Conservation (phyloP, 2,888 invertebrate species). For the Parascotia fuliginaria region DNA sequence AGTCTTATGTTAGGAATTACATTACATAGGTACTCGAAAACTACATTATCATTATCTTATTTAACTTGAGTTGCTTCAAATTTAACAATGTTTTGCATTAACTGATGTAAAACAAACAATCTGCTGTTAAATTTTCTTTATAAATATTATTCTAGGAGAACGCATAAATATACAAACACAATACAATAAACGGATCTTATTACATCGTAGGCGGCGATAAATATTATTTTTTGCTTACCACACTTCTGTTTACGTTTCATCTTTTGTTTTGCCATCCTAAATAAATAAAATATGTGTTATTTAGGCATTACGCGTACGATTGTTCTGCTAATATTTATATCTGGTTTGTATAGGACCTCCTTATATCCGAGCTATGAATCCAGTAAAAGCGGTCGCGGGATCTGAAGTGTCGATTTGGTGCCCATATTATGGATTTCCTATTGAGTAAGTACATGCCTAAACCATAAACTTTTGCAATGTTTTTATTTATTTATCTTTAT, state of each 20-base stretch:
- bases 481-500: no score
- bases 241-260: conserved; percentile 25
- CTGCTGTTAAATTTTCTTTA: no score
- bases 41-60: no score
- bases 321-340: conserved; percentile 38
- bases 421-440: conserved; percentile 95
- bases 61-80: no score
- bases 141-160: no score
- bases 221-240: conserved; percentile 30
- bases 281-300: conserved; percentile 46
- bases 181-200: conserved; percentile 13
- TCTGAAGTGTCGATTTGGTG: conserved; percentile 91
- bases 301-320: conserved; percentile 25
- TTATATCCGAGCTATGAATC: conserved; percentile 90
- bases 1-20: no score
- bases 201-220: conserved; percentile 26
- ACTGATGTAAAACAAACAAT: no score
- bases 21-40: no score
- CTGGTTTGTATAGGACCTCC: conserved; percentile 87
- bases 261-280: conserved; percentile 41
- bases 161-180: no score
- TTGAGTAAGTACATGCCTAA: conserved; percentile 81
- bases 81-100: no score
- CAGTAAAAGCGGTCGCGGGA: conserved; percentile 92
- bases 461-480: no score